These are phyloP conservation scores for Camponotus fellah DNA, from an alignment of 2,888 invertebrate species.

Conservation along the genomic window DNA sequence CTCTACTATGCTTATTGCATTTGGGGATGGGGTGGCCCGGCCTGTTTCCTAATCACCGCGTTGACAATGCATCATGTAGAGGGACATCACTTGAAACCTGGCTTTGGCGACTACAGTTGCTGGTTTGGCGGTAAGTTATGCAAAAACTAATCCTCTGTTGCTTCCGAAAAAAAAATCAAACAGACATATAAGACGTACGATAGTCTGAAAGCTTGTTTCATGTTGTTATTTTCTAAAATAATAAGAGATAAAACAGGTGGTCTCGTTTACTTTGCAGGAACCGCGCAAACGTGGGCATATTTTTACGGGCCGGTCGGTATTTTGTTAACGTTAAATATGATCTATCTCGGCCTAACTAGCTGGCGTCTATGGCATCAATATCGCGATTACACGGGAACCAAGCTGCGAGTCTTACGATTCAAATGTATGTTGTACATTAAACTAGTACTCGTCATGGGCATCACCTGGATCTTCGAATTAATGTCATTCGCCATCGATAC, in stretches of 20 bases:
- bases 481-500: constrained; percentile 83
- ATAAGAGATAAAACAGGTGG: background rate
- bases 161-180: background rate
- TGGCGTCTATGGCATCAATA: constrained; percentile 88
- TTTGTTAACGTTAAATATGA: constrained; percentile 87
- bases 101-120: constrained; percentile 88
- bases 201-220: background rate
- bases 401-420: constrained; percentile 84
- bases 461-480: constrained; percentile 91
- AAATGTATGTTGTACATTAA: constrained; percentile 90
- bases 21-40: constrained; percentile 89
- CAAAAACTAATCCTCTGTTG: background rate
- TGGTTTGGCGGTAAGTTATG: constrained; percentile 89
- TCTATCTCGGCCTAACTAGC: constrained; percentile 88
- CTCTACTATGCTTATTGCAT: constrained; percentile 88
- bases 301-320: constrained; percentile 90
- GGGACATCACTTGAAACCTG: constrained; percentile 88
- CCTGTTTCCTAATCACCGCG: constrained; percentile 87
- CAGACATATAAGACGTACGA: background rate
- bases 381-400: constrained; percentile 87
- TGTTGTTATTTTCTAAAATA: background rate
- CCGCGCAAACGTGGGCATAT: constrained; percentile 88
- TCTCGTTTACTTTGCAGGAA: constrained; percentile 85
- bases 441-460: constrained; percentile 90
- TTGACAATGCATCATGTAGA: constrained; percentile 87